A percentile compares a stretch with the other conserved stretches of the same genome.
Evolutionary conservation across 2,797 vertebrate genomes (phyloP).

Genomic region (Oryzias dopingdopingensis): DNA sequence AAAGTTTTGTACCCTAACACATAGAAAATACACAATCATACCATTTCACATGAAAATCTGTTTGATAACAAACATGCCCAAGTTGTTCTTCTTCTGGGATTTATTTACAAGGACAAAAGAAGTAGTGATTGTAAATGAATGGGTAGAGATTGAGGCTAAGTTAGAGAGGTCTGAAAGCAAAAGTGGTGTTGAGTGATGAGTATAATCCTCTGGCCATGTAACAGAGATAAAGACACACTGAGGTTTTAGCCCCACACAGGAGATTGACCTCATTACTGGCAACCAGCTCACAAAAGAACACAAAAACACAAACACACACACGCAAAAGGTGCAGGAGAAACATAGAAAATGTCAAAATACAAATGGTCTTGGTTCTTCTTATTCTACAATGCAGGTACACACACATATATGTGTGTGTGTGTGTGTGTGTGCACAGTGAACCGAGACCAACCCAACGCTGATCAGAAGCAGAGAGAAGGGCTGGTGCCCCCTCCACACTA

Average conservation of each 20-base stretch:
- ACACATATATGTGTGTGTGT: constrained; percentile 5
- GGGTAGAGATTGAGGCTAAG: constrained; percentile 1
- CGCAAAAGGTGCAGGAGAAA: constrained; percentile 6
- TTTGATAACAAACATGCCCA: too few species aligned
- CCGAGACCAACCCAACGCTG: constrained; percentile 84
- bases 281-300: constrained; percentile 38
- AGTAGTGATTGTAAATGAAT: not conserved
- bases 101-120: not conserved
- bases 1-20: too few species aligned
- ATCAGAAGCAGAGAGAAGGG: constrained; percentile 81
- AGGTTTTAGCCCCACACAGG: constrained; percentile 63
- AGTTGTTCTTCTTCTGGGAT: too few species aligned
- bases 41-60: too few species aligned
- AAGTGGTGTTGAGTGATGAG: constrained; percentile 54
- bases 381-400: constrained; percentile 10
- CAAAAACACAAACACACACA: constrained; percentile 11
- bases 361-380: constrained; percentile 5
- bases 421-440: constrained; percentile 81
- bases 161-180: constrained; percentile 28
- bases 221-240: constrained; percentile 67
- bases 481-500: constrained; percentile 72
- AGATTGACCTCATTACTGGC: constrained; percentile 71
- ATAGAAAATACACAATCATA: too few species aligned
- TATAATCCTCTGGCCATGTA: constrained; percentile 67
- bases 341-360: constrained; percentile 26